Evolutionary conservation across 2,888 invertebrate species (phyloP), one percentile per base, ranked within the genome.

Genomic region (Drosophila koepferae): DNA sequence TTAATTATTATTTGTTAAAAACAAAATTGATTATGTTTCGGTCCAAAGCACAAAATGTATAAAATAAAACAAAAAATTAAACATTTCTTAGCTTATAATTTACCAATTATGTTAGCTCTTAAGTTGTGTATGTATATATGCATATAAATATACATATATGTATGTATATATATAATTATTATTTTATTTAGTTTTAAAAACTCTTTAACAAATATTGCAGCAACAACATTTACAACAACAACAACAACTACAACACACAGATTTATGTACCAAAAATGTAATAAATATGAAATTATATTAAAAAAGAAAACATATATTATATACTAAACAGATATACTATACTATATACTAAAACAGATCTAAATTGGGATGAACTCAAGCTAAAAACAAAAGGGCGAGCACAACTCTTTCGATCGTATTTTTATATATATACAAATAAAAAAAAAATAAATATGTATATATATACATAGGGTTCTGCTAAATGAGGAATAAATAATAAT

Each of bases 261-360:
- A 89, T 91, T 86, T 91, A 91, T 91, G 91, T 92, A 91, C 91
- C 91, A 91, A 91, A 89, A 91, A 91, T 90, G 77, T 87, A 90
- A 91, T 91, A 91, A 88, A 90, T 90, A 88, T 90, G 74, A 84
- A 87, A 89, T 86, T 90, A 90, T 89, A 86, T 78, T 75, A 80
- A 79, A 79, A 78, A 72, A 59, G 72, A 68, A 51, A 43, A 74
- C 40, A 80, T 41, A 40, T 14, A 58, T 61, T 48, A 78, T 23
- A 77, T 67, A 67, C 56, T 70, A 59, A 31, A 64, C 53, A 53
- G 20, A 36, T 36, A 53, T 38, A 38, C 49, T 31, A 48, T 34
- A 49, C 63, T 43, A 72, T 18, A 76, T 64, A 62, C 56, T 65
- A 55, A 28, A 63, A 49, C 51, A 28, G 59, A 64, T 63, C 44